phyloP scores from a whole-genome alignment of 2,797 vertebrate species.

The Lophura swinhoii region DNA sequence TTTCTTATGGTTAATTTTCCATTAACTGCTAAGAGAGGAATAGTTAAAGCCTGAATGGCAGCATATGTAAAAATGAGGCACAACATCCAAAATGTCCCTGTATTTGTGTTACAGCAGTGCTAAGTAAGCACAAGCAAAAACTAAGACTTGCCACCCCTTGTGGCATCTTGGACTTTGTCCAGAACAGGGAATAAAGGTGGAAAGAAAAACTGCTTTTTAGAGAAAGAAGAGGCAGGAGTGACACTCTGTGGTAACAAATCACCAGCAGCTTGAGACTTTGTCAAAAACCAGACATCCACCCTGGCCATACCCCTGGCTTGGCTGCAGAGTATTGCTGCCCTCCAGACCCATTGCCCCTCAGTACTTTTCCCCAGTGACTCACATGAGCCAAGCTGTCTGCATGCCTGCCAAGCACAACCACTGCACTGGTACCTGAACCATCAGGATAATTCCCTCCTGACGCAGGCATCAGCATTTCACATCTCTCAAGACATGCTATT shows the following conservation, averaged over 20 bases:
- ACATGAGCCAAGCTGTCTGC: rapidly evolving
- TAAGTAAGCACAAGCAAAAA: neutral
- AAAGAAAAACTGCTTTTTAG: neutral
- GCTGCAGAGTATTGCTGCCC: rapidly evolving
- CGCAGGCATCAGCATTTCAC: neutral
- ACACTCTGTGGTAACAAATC: neutral
- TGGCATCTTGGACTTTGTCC: neutral
- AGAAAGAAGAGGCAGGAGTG: neutral
- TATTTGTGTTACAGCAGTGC: neutral
- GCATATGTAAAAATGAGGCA: neutral
- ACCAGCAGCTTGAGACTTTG: rapidly evolving
- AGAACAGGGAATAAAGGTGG: neutral
- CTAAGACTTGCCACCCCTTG: neutral
- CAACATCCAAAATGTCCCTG: neutral
- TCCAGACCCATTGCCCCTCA: neutral
- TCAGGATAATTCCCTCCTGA: neutral
- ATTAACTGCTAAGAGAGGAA: neutral
- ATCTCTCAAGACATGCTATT: neutral
- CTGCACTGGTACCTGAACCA: rapidly evolving
- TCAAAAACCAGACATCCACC: neutral
- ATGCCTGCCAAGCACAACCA: rapidly evolving
- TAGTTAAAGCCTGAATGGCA: neutral
- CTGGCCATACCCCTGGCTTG: rapidly evolving
- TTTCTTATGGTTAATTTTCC: neutral
- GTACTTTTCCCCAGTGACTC: neutral